Percentiles rank a stretch among this genome's conserved stretches.
These are phyloP conservation scores for Gandaritis pyraliata DNA, from an alignment of 2,888 invertebrate genomes.

Conservation along the genomic window DNA sequence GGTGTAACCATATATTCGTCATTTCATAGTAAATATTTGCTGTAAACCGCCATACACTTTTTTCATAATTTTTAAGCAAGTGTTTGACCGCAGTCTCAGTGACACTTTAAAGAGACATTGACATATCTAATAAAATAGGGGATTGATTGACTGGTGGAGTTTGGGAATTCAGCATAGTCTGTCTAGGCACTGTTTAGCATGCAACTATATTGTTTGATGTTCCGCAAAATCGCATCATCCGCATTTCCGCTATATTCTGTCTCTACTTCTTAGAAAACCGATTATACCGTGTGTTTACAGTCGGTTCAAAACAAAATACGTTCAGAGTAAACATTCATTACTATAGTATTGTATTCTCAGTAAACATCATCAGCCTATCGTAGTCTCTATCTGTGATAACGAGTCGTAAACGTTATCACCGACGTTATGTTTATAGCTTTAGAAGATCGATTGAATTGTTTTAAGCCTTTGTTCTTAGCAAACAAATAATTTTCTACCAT, in stretches of 20 bases:
- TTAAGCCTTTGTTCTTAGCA: neutral
- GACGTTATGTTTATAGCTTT: neutral
- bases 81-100: too few relatives aligned
- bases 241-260: neutral
- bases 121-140: too few relatives aligned
- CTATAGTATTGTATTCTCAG: slow-evolving; percentile 7
- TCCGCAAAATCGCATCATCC: too few relatives aligned
- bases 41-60: too few relatives aligned
- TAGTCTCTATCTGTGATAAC: slow-evolving; percentile 5
- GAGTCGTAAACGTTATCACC: slow-evolving; percentile 4
- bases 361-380: slow-evolving; percentile 14
- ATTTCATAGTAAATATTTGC: too few relatives aligned
- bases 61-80: too few relatives aligned
- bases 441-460: neutral
- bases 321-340: slow-evolving; percentile 17
- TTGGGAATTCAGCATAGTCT: too few relatives aligned
- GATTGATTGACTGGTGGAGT: too few relatives aligned
- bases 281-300: neutral
- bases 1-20: too few relatives aligned
- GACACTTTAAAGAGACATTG: too few relatives aligned
- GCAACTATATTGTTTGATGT: too few relatives aligned
- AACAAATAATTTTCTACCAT: neutral
- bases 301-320: slow-evolving; percentile 8
- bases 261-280: neutral
- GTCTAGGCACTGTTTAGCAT: too few relatives aligned